Base-by-base conservation (phyloP, 2,113 vertebrate species). In the Bucco capensis region DNA sequence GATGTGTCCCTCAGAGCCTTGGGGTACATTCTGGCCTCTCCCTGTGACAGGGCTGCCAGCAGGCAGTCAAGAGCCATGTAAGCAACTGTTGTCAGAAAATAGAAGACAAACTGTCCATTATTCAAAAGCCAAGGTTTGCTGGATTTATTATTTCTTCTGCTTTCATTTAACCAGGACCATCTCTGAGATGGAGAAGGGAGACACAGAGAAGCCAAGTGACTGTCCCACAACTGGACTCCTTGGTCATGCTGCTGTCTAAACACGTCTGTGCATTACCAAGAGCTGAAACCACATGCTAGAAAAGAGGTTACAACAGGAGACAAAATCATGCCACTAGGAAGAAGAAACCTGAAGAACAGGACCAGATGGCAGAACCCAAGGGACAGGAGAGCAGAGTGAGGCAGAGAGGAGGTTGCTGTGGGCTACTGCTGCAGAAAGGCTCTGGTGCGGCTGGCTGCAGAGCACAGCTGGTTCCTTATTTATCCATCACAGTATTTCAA, bases 381-480 rank as follows among this genome's bases (percentile, higher is more conserved):
- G 76, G 73, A 90, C 5, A 4, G 33, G 60, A 88, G 65, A 62
- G 49, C 56, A 60, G 72, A 93, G 42, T 87, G 83, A 86, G 49
- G 62, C 85, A 81, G 31, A 86, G 57, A 24, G 6, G 70, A 84
- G 49, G 28, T 42, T 83, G 74, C 75, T 33, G 61, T 89, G 56
- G 51, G 61, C 67, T 73, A 14, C 42, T 85, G 60, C 93, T 91
- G 62, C 56, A 57, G 78, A 86, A 89, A 38, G 81, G 54, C 50
- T 44, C 70, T 90, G 50, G 76, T 10, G 50, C 53, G 42, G 19
- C 86, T 89, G 62, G 40, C 62, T 94, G 37, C 58, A 83, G 66
- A 75, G 54, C 54, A 88, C 92, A 94, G 80, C 49, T 74, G 80
- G 90, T 69, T 88, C 80, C 72, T 78, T 79, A 78, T 93, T 93